Evolutionary conservation across 2,113 vertebrate species (phyloP), one percentile per base, ranked within the genome.

Genomic region (Passer domesticus): DNA sequence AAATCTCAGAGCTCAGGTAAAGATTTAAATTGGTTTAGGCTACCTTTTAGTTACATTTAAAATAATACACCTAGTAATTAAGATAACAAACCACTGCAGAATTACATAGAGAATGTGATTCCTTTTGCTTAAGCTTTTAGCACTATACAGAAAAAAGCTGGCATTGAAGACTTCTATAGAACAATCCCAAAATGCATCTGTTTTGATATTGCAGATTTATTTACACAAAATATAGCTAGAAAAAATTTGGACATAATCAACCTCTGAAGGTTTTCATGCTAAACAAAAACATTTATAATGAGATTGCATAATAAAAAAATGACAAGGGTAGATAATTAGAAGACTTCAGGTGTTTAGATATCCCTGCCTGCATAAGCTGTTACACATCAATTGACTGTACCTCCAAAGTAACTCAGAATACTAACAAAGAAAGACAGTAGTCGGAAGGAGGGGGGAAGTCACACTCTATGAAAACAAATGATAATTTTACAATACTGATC

Each of bases 21-120:
- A 89, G 72, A 92, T 43, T 94, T 52, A 90, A 95, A 90, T 70
- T 3, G 90, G 91, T 90, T 91, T 87, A 76, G 53, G 17, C 21
- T 87, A 88, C 47, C 30, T 91, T 79, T 55, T 56, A 92, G n/a
- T 87, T 91, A 83, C 73, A 89, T 53, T 62, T 90, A 85, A 91
- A 94, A 88, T 94, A 90, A 83, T 85, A 55, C 27, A 95, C 39
- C 53, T 85, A 64, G n/a, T 73, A 91, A 92, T 94, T 82, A 93
- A 88, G 60, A 73, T 66, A 73, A 69, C 30, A 94, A 90, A 80
- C 13, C 25, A 87, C 58, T 50, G 13, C 22, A 94, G 47, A 84
- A 63, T 76, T 90, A 69, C 46, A 79, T 13, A 58, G 35, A 89
- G 60, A 87, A 62, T 50, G 12, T 49, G 22, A 89, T 60, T 85